Evolutionary conservation across 37 sponge, comb jelly and placozoan genomes (phyloP), one percentile per base, ranked within the genome.

Genomic region (Ephydatia muelleri): DNA sequence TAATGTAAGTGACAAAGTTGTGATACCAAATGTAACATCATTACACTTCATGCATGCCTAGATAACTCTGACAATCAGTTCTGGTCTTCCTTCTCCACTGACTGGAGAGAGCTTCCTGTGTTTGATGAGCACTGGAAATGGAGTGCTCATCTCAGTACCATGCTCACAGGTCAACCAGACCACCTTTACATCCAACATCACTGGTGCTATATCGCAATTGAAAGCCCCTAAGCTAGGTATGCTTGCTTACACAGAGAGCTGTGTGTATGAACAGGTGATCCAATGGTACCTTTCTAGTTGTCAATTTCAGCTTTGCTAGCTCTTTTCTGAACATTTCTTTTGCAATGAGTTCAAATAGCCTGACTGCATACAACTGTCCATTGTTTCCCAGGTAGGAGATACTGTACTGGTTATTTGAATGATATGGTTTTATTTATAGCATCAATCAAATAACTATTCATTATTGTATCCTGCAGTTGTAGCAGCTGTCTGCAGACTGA

Each of bases 231-330:
- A 57, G 6, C 57, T 57, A 57, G 57, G 57, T 57, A 57, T 57
- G 57, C n/a, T n/a, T 57, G 57, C 19, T 19, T n/a, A n/a, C 57
- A 57, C 16, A 19, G 57, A 11, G 12, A 14, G 3, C 6, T 43
- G 43, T 43, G 57, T 21, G 16, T 21, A 57, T 14, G 57, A n/a
- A n/a, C n/a, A n/a, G 32, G 49, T 73, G 21, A 22, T 16, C n/a
- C n/a, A n/a, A n/a, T n/a, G n/a, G n/a, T n/a, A n/a, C n/a, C 22
- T 16, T 77, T 6, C 32, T n/a, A 85, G 86, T 72, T 25, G 64
- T 47, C 11, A 8, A 79, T 65, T 67, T 85, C 73, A 77, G 86
- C 57, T 79, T 85, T 85, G 79, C 72, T 8, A 85, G 86, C 31
- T 77, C 78, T 12, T 19, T 26, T 33, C 72, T 72, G 5, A 49